Evolutionary conservation across 35 echinoderm and acorn worm species (phyloP), one percentile per base, ranked within the genome.

Genomic region (Chiridota heheva): DNA sequence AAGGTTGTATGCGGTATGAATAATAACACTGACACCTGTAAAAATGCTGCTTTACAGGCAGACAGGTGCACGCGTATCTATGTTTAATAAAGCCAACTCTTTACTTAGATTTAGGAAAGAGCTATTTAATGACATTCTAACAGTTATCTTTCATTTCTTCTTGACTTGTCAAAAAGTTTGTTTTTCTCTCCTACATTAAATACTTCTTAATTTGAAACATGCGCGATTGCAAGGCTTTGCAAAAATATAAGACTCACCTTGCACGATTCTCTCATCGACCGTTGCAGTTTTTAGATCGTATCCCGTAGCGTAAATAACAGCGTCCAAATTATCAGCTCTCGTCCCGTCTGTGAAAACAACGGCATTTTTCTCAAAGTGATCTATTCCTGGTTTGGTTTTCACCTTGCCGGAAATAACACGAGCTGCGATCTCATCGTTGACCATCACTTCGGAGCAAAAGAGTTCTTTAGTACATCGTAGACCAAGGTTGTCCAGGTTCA

Each of bases 341-440:
- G 86, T 90, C 10, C 92, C 92, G 77, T 96, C 92, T 20, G 69
- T 72, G 69, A 96, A 96, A 20, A 86, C 82, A 15, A 90, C 72
- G 0, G 86, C 92, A 1, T 27, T 75, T 40, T 80, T 75, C 4
- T 86, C 86, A 47, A 96, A 90, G 25, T 58, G 53, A 43, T 85
- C 58, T 30, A 96, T 86, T 33, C 77, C 92, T 13, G 92, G 75
- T 77, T 90, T 96, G 2, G 76, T 44, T 34, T 89, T 76, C 16
- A 88, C 31, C 40, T 88, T 78, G 3, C 90, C 90, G 66, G 84
- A 93, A 26, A 82, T 69, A 34, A 93, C 88, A 3, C 90, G 76
- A 44, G 53, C 84, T 28, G 63, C 81, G 26, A 93, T 93, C 37
- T 89, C 85, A 40, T 93, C 90, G 35, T 93, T 93, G 5, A 93